Conservation (phyloP, 2,888 invertebrate species). For the Salticus scenicus region DNA sequence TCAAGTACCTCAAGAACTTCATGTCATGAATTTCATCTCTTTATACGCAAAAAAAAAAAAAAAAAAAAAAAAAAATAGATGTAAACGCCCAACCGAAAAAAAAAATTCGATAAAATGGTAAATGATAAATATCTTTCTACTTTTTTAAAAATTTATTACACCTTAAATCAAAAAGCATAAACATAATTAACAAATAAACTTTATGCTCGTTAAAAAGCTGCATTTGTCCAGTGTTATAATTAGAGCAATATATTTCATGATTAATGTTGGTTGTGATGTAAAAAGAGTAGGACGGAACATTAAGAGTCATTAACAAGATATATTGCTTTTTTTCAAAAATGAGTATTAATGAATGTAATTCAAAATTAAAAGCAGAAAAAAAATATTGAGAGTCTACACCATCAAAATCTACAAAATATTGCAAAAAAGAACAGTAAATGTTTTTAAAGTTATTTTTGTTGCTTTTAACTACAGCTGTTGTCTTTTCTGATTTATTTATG, state of each 20-base stretch:
- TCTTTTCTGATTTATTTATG: no score
- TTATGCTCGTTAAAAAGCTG: background rate
- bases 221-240: background rate
- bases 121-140: no score
- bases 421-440: background rate
- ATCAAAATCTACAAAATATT: background rate
- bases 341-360: background rate
- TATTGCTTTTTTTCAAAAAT: background rate
- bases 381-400: background rate
- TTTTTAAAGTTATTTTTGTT: no score
- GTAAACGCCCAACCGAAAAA: no score
- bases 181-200: slow-evolving; percentile 7
- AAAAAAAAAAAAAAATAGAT: no score
- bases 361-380: background rate
- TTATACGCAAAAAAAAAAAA: no score
- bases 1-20: no score
- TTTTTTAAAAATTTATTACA: background rate
- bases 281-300: background rate
- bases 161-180: background rate
- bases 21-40: no score
- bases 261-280: background rate
- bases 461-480: no score
- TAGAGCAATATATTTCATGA: background rate
- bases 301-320: background rate
- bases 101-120: no score